Evolutionary conservation across 1,140 invertebrate genomes (phyloP), one percentile per base, ranked within the genome.

Genomic region (Mercenaria mercenaria): DNA sequence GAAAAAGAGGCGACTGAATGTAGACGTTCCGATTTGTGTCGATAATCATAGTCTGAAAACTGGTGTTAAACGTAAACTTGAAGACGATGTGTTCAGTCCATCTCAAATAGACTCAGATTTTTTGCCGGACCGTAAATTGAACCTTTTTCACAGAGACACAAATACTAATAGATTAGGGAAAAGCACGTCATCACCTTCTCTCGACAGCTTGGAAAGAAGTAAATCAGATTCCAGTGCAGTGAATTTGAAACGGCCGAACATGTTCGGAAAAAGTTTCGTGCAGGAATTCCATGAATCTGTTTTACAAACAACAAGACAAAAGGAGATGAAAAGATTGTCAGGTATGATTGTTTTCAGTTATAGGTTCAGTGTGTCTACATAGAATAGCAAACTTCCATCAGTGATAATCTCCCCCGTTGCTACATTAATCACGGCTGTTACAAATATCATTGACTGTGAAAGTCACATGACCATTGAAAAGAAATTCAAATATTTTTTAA

Each of bases 271-370:
- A 89, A 59, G 88, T 80, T 96, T 96, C 93, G 95, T 93, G 67
- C 94, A 96, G 89, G 95, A 96, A 91, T 96, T 96, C 82, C 95
- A 96, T 83, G 93, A 95, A 74, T 95, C 95, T 20, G 95, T 96
- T n/a, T 89, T 96, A 23, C 92, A 94, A 74, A 93, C 93, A 26
- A 95, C 95, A 29, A 74, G 93, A 59, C 93, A 94, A 92, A 97
- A 95, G 47, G 74, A 82, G 67, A 50, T 87, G 50, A 47, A 29
- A 32, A 61, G 79, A 77, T 50, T 76, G 20, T 26, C 69, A 61
- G 69, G 72, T 83, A 82, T 10, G 64, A 20, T 29, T 76, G 15
- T n/a, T 56, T 50, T 47, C n/a, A n/a, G n/a, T n/a, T n/a, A n/a
- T n/a, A n/a, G n/a, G 0, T 8, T 10, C 26, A 20, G 23, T 64